These are phyloP conservation scores for Cryptocephalus moraei DNA, from an alignment of 2,888 invertebrate genomes.

Conservation along the genomic window DNA sequence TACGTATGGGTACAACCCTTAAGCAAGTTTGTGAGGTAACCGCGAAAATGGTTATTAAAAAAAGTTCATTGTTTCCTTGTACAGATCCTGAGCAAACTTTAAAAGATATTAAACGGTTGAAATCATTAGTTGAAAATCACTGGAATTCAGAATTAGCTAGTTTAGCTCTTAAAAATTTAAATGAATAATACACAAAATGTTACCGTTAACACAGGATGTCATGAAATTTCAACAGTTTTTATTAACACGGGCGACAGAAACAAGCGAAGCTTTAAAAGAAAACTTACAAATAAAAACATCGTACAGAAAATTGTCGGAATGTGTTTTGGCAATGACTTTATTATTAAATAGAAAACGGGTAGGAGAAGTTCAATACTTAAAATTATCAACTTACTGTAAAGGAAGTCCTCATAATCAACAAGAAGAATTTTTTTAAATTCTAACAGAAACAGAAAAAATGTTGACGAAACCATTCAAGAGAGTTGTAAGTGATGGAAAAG, in stretches of 20 bases:
- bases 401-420: not conserved
- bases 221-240: constrained; percentile 5
- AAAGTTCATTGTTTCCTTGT: constrained; percentile 4
- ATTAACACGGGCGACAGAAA: constrained; percentile 1
- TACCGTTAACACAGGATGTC: constrained; percentile 2
- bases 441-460: constrained; percentile 12
- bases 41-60: constrained; percentile 8
- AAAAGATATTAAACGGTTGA: constrained; percentile 8
- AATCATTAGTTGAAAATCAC: constrained; percentile 4
- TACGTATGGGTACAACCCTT: constrained; percentile 11
- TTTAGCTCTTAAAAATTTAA: constrained; percentile 4
- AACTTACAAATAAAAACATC: constrained; percentile 1
- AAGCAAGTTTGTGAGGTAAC: constrained; percentile 9
- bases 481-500: constrained; percentile 15
- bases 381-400: constrained; percentile 6
- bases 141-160: constrained; percentile 7
- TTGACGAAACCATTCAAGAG: constrained; percentile 14
- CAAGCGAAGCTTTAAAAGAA: constrained; percentile 1
- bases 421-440: constrained; percentile 1
- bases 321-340: constrained; percentile 7
- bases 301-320: constrained; percentile 10
- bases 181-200: constrained; percentile 3
- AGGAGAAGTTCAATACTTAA: constrained; percentile 13
- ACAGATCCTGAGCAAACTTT: constrained; percentile 4
- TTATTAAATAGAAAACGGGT: constrained; percentile 13